Evolutionary conservation across 2,113 vertebrate species (phyloP).

Genomic region (Pogonocichla stellata): DNA sequence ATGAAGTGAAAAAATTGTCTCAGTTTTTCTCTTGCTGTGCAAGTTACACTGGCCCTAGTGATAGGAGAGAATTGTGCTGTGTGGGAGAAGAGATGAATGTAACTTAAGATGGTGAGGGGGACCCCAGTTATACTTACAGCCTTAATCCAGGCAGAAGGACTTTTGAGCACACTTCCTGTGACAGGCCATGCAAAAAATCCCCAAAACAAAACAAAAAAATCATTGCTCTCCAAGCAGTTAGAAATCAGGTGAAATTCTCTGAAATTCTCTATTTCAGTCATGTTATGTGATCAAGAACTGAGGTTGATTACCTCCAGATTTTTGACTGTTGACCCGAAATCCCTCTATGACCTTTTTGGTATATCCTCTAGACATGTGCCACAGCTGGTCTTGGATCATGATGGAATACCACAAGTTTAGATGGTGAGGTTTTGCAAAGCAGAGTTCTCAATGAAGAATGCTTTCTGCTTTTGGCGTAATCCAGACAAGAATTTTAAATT

Average conservation of each 20-base stretch:
- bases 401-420: neutral
- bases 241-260: neutral
- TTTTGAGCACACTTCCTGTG: neutral
- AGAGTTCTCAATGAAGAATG: neutral
- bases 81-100: neutral
- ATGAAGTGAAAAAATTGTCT: neutral
- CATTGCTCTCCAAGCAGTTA: neutral
- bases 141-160: neutral
- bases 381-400: neutral
- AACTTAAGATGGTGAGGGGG: neutral
- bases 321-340: neutral
- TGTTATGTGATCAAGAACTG: neutral
- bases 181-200: neutral
- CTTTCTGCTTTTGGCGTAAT: neutral
- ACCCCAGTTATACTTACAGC: neutral
- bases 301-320: neutral
- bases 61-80: neutral
- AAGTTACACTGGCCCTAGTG: neutral
- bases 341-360: neutral
- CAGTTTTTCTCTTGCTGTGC: neutral
- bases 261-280: neutral
- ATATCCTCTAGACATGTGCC: neutral
- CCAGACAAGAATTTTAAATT: neutral
- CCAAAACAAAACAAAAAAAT: too few relatives aligned
- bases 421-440: neutral